Conservation (phyloP, 2,113 vertebrate genomes). For the Lophius piscatorius region DNA sequence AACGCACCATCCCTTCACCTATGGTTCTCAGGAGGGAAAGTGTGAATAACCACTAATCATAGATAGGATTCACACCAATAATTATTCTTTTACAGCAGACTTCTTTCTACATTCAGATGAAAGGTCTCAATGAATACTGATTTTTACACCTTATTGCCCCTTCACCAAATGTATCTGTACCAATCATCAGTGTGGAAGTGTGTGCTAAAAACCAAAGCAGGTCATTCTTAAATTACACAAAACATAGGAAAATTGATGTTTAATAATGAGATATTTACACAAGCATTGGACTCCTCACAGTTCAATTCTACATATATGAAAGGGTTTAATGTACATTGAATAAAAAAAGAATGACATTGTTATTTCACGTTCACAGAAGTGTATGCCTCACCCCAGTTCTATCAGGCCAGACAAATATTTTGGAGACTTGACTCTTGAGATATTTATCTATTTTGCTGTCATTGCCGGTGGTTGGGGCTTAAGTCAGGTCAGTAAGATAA, state of each 20-base stretch:
- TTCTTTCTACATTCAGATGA: slow-evolving; percentile 10
- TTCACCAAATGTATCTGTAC: neutral
- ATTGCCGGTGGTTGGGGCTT: slow-evolving; percentile 50
- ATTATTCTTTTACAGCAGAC: slow-evolving; percentile 38
- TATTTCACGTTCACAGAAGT: slow-evolving; percentile 55
- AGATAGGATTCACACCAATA: slow-evolving; percentile 32
- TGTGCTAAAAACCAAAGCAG: neutral
- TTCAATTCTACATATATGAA: slow-evolving; percentile 19
- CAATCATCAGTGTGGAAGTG: neutral
- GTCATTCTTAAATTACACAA: slow-evolving; percentile 6
- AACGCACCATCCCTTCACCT: slow-evolving; percentile 5
- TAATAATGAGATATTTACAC: slow-evolving; percentile 57
- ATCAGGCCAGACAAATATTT: slow-evolving; percentile 3
- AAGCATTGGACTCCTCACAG: slow-evolving; percentile 15
- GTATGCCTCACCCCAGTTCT: slow-evolving; percentile 10
- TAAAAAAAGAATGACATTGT: slow-evolving; percentile 42
- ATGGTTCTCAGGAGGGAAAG: slow-evolving; percentile 14
- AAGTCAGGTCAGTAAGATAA: slow-evolving; percentile 4
- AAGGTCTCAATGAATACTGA: slow-evolving; percentile 16
- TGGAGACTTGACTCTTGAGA: neutral
- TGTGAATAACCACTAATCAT: slow-evolving; percentile 63
- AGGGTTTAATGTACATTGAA: slow-evolving; percentile 28
- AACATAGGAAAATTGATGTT: slow-evolving; percentile 25
- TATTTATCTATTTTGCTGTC: neutral
- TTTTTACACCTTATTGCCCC: slow-evolving; percentile 6